Percentiles rank a stretch among this genome's conserved stretches.
phyloP scores from a whole-genome alignment of 2,888 invertebrate species.

The Drosophila limbata region DNA sequence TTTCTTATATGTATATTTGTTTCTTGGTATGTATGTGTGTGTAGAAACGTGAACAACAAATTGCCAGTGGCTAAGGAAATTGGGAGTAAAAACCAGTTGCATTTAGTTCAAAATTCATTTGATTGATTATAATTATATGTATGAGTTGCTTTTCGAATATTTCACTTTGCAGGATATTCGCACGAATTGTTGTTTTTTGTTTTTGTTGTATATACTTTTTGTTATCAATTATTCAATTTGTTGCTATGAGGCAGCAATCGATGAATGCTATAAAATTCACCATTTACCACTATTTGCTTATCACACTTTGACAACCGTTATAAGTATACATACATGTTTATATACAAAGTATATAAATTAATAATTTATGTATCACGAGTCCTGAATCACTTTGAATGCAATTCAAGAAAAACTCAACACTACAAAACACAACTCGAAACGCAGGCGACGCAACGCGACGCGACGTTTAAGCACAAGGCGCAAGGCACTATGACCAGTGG shows the following conservation, averaged over 20 bases:
- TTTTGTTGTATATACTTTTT: background rate
- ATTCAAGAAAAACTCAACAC: slow-evolving; percentile 3
- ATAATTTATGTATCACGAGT: slow-evolving; percentile 24
- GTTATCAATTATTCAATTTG: slow-evolving; percentile 38
- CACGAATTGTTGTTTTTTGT: slow-evolving; percentile 10
- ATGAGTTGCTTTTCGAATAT: slow-evolving; percentile 4
- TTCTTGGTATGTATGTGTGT: slow-evolving; percentile 8
- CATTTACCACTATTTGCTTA: slow-evolving; percentile 50
- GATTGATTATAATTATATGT: slow-evolving; percentile 53
- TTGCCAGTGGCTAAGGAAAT: slow-evolving; percentile 47
- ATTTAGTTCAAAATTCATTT: slow-evolving; percentile 48
- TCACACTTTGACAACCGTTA: slow-evolving; percentile 34
- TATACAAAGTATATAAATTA: slow-evolving; percentile 12
- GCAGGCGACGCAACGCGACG: slow-evolving; percentile 30
- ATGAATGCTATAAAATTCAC: slow-evolving; percentile 41
- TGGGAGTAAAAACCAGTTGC: slow-evolving; percentile 59
- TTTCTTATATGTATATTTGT: slow-evolving; percentile 15
- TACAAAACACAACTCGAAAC: slow-evolving; percentile 6
- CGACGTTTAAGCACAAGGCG: slow-evolving; percentile 16
- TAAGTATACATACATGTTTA: background rate
- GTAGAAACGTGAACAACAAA: slow-evolving; percentile 38
- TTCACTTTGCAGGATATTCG: slow-evolving; percentile 11
- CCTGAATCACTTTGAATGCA: slow-evolving; percentile 31
- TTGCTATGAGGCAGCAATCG: slow-evolving; percentile 30
- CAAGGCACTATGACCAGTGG: background rate